phyloP scores from a whole-genome alignment of 2,888 invertebrate species.

The Mylabris sibirica region DNA sequence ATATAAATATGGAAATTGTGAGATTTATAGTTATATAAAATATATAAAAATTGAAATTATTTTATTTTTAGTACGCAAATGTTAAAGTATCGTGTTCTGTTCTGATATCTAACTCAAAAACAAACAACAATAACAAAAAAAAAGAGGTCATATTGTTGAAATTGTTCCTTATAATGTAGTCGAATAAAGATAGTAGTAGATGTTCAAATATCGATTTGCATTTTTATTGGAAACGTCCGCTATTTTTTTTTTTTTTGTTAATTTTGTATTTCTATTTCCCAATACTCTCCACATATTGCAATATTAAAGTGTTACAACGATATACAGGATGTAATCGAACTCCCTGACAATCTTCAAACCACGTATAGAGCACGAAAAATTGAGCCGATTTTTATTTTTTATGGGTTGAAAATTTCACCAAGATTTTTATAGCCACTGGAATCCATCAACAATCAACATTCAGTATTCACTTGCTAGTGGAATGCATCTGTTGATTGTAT shows the following conservation, averaged over 20 bases:
- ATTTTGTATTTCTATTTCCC: not conserved
- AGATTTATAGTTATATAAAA: not conserved
- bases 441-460: too few relatives aligned
- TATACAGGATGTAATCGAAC: too few relatives aligned
- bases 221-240: not conserved
- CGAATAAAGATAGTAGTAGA: constrained; percentile 27
- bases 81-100: not conserved
- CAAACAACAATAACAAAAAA: not conserved
- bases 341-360: too few relatives aligned
- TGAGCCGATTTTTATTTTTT: too few relatives aligned
- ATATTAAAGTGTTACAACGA: not conserved
- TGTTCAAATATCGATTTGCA: constrained; percentile 15
- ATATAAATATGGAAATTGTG: not conserved
- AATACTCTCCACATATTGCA: not conserved
- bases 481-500: too few relatives aligned
- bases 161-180: constrained; percentile 26
- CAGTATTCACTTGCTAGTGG: too few relatives aligned
- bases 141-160: constrained; percentile 20
- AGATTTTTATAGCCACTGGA: too few relatives aligned
- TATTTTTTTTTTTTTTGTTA: not conserved
- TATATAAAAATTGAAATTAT: not conserved
- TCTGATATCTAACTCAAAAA: not conserved
- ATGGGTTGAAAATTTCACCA: too few relatives aligned
- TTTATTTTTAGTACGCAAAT: constrained; percentile 13
- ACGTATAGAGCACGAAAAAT: too few relatives aligned